Percentiles rank a stretch among this genome's conserved stretches.
These are phyloP conservation scores for Malthinus flaveolus DNA, from an alignment of 2,888 invertebrate genomes.

Conservation along the genomic window DNA sequence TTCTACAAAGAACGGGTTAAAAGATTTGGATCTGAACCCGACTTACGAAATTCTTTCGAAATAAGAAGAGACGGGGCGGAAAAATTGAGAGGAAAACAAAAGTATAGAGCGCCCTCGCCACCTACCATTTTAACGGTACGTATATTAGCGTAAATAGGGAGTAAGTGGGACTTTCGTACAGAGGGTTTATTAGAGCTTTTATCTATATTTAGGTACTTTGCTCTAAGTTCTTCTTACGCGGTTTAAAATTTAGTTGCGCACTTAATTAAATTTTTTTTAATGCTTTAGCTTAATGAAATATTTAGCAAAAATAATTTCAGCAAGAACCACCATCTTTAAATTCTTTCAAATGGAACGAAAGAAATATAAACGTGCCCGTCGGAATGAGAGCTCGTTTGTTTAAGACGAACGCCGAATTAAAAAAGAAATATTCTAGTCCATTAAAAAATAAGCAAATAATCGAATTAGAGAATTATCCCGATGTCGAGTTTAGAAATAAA, in stretches of 20 bases:
- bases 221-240: too few relatives aligned
- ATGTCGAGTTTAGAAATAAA: conserved; percentile 17
- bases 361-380: conserved; percentile 29
- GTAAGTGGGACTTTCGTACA: too few relatives aligned
- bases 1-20: conserved; percentile 52
- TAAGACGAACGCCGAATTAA: conserved; percentile 74
- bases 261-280: background rate
- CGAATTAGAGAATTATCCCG: conserved; percentile 14
- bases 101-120: conserved; percentile 77
- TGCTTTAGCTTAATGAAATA: background rate
- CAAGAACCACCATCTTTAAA: conserved; percentile 42
- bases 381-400: conserved; percentile 65
- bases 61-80: conserved; percentile 51
- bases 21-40: conserved; percentile 75
- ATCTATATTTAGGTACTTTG: too few relatives aligned
- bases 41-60: conserved; percentile 55
- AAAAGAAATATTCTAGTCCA: conserved; percentile 55
- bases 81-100: conserved; percentile 65
- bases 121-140: conserved; percentile 48
- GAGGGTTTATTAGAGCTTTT: too few relatives aligned
- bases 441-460: conserved; percentile 35
- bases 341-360: conserved; percentile 47
- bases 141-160: too few relatives aligned
- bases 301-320: conserved; percentile 26
- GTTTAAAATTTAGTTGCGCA: too few relatives aligned